These are phyloP conservation scores for Notodonta ziczac DNA, from an alignment of 2,888 invertebrate genomes.

Conservation along the genomic window DNA sequence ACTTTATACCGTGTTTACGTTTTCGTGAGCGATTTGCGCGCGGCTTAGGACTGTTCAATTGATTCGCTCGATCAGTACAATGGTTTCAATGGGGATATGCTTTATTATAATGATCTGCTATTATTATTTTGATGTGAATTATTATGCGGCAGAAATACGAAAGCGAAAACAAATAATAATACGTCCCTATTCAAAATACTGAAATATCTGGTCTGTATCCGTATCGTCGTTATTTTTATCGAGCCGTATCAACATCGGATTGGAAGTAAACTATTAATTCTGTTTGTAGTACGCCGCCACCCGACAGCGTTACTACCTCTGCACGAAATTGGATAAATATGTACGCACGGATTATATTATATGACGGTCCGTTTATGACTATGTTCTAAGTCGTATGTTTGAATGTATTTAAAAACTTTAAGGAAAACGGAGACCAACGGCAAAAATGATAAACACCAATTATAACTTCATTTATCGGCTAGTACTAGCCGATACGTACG, in stretches of 20 bases:
- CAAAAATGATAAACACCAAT: too few species aligned
- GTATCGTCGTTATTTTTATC: slow-evolving; percentile 42
- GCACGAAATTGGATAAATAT: slow-evolving; percentile 27
- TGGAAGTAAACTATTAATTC: slow-evolving; percentile 52
- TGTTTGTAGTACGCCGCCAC: slow-evolving; percentile 41
- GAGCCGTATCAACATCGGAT: slow-evolving; percentile 39
- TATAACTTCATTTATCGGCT: too few species aligned
- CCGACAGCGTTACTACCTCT: slow-evolving; percentile 10
- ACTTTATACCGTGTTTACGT: slow-evolving; percentile 53
- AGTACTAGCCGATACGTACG: too few species aligned
- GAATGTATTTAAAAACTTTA: too few species aligned
- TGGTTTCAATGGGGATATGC: not conserved
- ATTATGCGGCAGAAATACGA: not conserved
- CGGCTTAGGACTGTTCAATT: slow-evolving; percentile 8
- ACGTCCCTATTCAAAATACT: not conserved
- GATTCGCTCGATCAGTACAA: slow-evolving; percentile 4
- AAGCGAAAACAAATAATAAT: not conserved
- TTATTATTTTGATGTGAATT: not conserved
- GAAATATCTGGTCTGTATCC: not conserved
- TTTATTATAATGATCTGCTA: not conserved
- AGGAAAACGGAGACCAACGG: too few species aligned
- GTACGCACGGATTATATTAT: slow-evolving; percentile 5
- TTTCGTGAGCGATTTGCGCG: slow-evolving; percentile 37
- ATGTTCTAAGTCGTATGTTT: too few species aligned
- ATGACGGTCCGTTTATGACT: slow-evolving; percentile 4